Base-by-base conservation (phyloP, 2,113 vertebrate genomes). In the Indicator indicator region DNA sequence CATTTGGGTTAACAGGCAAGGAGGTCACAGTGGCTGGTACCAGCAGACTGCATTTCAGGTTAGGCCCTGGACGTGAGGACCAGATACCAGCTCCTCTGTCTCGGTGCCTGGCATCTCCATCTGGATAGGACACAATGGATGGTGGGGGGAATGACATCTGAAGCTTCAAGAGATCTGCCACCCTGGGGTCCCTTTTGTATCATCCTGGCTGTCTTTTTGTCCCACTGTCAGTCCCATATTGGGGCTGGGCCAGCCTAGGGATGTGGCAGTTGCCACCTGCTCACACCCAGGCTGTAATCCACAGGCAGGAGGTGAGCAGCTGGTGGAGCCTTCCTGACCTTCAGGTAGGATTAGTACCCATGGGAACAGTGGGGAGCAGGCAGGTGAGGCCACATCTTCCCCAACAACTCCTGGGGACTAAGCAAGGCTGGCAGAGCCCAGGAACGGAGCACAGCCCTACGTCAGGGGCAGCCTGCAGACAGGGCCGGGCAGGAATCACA, bases 261-360 rank as follows among this genome's bases (percentile, higher is more conserved):
- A 80, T 1, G 2, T 19, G 5, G 83, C 76, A 36, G 63, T 88
- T 91, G 86, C 95, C 96, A 96, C 73, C 96, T 84, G 92, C 60
- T 97, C 93, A 48, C 84, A 97, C 56, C 54, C 83, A 93, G 90
- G 92, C 95, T 96, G 92, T 98, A 98, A 98, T 98, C 96, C 96
- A 84, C 94, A 80, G 85, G 89, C 95, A 93, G 90, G 82, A 95
- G 94, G 81, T 62, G 82, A 95, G 96, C 96, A 96, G 97, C 94
- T 94, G 94, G 83, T 0, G 9, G 92, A 95, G 95, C 95, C 94
- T 97, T 33, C 44, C 81, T 98, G 98, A 98, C 97, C 98, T 98
- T 98, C 97, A 97, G 80, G 83, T 90, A 92, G 97, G 97, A 97
- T 98, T 98, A 98, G 76, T 98, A 94, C 97, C 97, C 97, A 98